A percentile compares a stretch with the other conserved stretches of the same genome.
Conservation (phyloP, 2,888 invertebrate species). For the Oxystoma pomonae region DNA sequence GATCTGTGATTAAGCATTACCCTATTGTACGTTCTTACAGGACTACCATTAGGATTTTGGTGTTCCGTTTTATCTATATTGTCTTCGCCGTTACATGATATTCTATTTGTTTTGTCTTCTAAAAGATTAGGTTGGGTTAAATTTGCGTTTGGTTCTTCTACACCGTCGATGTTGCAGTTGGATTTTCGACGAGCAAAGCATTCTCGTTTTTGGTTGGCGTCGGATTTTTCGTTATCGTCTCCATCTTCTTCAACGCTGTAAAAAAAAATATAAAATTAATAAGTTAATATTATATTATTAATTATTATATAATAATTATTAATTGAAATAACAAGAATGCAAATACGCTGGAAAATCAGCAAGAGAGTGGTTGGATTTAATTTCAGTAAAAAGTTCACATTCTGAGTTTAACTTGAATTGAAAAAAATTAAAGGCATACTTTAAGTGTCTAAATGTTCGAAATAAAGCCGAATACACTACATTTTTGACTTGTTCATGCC, state of each 20-base stretch:
- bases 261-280: slow-evolving; percentile 1
- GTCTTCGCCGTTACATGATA: slow-evolving; percentile 35
- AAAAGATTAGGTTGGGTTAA: slow-evolving; percentile 22
- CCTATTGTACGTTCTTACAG: slow-evolving; percentile 57
- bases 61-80: slow-evolving; percentile 29
- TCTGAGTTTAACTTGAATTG: too few species aligned
- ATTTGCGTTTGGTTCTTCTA: slow-evolving; percentile 32
- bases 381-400: too few species aligned
- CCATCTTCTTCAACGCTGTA: slow-evolving; percentile 85
- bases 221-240: slow-evolving; percentile 39
- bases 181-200: slow-evolving; percentile 43
- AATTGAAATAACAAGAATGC: too few species aligned
- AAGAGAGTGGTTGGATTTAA: too few species aligned
- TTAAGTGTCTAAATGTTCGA: too few species aligned
- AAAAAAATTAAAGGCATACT: too few species aligned
- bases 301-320: not conserved
- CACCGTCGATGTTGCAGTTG: slow-evolving; percentile 32
- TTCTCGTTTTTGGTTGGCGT: slow-evolving; percentile 55
- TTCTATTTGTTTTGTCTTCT: slow-evolving; percentile 33
- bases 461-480: too few species aligned
- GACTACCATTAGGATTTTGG: slow-evolving; percentile 12
- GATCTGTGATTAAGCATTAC: slow-evolving; percentile 89
- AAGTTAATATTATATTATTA: too few species aligned
- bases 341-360: too few species aligned
- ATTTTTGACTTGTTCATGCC: too few species aligned